Base-by-base conservation (phyloP, 2,113 vertebrate genomes). In the Macaca nemestrina region DNA sequence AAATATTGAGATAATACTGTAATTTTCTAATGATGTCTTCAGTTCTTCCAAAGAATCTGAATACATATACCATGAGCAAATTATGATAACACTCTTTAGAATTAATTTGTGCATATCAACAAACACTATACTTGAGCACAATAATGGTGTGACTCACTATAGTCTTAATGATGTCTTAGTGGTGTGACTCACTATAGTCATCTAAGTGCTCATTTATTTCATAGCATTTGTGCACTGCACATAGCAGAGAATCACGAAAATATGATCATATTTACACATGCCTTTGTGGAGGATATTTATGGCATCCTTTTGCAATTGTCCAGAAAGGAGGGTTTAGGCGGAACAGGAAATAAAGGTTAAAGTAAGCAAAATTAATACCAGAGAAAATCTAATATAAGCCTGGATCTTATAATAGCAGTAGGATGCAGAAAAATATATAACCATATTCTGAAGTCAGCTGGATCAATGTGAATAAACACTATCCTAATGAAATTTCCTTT, bases 361-460 rank as follows among this genome's bases (percentile, higher is more conserved):
- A 84, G 38, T 40, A 95, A 96, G 75, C 25, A 93, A 97, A 75
- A 93, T 86, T 72, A 95, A 88, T 67, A 70, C 30, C 68, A 87
- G 8, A 18, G 52, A 55, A 95, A 88, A 90, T 93, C 43, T 89
- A 86, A 86, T 23, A 72, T 73, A 93, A 92, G 18, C 30, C n/a
- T 86, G n/a, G n/a, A 2, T 16, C 22, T 95, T 81, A 80, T 64
- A 72, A 82, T 1, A 70, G 67, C 81, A 57, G 18, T 59, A 68
- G 48, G 6, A 7, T 78, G 8, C 59, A 94, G 50, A 78, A 93
- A 96, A 94, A 84, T n/a, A 88, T 17, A 57, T 67, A 87, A 64
- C 1, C 18, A 79, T 40, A 76, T 90, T 76, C 89, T 93, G 45
- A 91, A 92, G 78, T 86, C 67, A 79, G 48, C 48, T 85, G 50